Conservation (phyloP, 2,888 invertebrate genomes). For the Nysson spinosus region DNA sequence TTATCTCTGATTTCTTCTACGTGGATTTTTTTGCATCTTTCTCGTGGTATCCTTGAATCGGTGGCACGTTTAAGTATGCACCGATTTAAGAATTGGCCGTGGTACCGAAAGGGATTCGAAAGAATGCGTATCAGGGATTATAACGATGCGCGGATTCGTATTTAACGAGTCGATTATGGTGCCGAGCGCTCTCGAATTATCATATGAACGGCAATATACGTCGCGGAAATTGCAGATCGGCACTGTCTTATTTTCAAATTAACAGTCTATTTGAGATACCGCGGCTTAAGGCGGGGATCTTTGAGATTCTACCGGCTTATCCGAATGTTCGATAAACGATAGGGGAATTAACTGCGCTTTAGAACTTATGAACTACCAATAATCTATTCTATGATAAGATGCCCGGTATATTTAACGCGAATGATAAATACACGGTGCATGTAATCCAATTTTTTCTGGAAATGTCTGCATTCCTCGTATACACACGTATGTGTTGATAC, state of each 20-base stretch:
- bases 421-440: background rate
- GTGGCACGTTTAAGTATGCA: background rate
- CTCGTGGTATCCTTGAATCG: conserved; percentile 1
- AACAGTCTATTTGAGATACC: conserved; percentile 25
- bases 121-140: background rate
- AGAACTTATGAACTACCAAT: conserved; percentile 22
- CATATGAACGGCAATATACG: conserved; percentile 28
- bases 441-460: too few relatives aligned
- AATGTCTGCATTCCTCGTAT: too few relatives aligned
- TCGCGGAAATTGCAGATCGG: conserved; percentile 40
- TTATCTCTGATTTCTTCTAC: conserved; percentile 25
- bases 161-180: conserved; percentile 36
- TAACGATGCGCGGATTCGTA: conserved; percentile 6
- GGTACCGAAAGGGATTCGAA: conserved; percentile 21
- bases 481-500: too few relatives aligned
- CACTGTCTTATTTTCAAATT: conserved; percentile 38
- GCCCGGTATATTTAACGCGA: too few relatives aligned
- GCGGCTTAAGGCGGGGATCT: conserved; percentile 14
- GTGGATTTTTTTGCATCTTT: conserved; percentile 37
- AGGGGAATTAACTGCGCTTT: conserved; percentile 19
- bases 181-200: conserved; percentile 41
- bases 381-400: too few relatives aligned
- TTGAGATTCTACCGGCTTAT: conserved; percentile 18
- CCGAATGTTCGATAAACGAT: conserved; percentile 20
- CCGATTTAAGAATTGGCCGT: background rate